phyloP scores from a whole-genome alignment of 1,140 invertebrate species.

The Hyposmocoma kahamanoa region DNA sequence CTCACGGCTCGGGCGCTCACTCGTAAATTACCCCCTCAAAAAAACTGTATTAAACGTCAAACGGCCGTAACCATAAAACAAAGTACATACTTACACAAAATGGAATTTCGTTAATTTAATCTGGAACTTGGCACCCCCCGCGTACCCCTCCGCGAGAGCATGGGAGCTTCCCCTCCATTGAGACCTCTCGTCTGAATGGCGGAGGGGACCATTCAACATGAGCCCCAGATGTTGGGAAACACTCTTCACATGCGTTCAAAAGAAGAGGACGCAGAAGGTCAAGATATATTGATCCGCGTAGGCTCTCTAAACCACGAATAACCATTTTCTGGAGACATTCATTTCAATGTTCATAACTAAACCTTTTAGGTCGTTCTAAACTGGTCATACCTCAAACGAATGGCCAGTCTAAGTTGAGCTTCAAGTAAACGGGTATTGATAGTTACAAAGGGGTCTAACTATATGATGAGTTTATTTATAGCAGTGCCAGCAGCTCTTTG shows the following conservation, averaged over 20 bases:
- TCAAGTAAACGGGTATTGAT: too few relatives aligned
- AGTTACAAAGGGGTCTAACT: not conserved
- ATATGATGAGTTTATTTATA: not conserved
- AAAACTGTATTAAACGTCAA: not conserved
- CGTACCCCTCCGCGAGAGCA: too few relatives aligned
- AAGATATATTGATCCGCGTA: not conserved
- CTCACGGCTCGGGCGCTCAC: not conserved
- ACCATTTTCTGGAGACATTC: not conserved
- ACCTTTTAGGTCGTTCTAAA: not conserved
- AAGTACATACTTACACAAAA: conserved; percentile 22
- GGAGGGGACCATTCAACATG: conserved; percentile 10
- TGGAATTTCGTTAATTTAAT: conserved; percentile 40
- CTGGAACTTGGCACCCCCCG: conserved; percentile 8
- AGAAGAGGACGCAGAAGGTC: not conserved
- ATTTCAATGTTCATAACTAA: not conserved
- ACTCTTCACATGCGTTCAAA: not conserved
- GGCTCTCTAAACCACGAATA: not conserved
- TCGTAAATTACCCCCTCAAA: not conserved
- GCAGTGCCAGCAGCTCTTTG: not conserved
- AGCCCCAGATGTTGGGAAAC: conserved; percentile 5
- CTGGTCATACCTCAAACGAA: not conserved
- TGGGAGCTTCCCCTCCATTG: too few relatives aligned
- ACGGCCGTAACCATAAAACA: conserved; percentile 11
- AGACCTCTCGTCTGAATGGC: conserved; percentile 11
- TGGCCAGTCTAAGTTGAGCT: not conserved